Conservation (phyloP, 1,140 invertebrate genomes). For the Drosophila bifasciata region DNA sequence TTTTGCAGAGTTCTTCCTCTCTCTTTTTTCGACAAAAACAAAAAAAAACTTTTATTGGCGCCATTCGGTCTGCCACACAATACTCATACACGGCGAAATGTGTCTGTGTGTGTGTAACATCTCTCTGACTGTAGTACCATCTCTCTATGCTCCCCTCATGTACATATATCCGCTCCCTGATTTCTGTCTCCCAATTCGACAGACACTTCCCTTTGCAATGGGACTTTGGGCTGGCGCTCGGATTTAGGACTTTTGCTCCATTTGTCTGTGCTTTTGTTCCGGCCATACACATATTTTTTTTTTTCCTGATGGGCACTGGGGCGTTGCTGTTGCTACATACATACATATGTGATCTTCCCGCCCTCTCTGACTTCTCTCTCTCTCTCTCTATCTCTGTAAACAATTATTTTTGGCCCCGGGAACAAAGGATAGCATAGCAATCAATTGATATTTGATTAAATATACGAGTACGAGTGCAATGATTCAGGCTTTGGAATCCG, state of each 20-base stretch:
- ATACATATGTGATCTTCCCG: not conserved
- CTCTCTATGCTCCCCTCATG: not conserved
- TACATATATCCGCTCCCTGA: slow-evolving; percentile 6
- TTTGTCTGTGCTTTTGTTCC: slow-evolving; percentile 29
- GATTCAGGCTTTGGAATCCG: slow-evolving; percentile 37
- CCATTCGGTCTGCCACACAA: slow-evolving; percentile 71
- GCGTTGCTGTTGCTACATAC: slow-evolving; percentile 20
- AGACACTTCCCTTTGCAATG: slow-evolving; percentile 29
- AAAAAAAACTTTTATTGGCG: slow-evolving; percentile 76
- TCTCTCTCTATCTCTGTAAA: slow-evolving; percentile 5
- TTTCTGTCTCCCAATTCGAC: slow-evolving; percentile 7
- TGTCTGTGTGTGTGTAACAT: slow-evolving; percentile 8
- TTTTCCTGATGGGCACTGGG: slow-evolving; percentile 31
- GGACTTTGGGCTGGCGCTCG: slow-evolving; percentile 45
- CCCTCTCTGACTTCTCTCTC: not conserved
- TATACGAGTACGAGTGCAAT: slow-evolving; percentile 37
- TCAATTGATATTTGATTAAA: slow-evolving; percentile 74
- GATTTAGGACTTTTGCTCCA: slow-evolving; percentile 34
- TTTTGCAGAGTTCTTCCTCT: slow-evolving; percentile 2
- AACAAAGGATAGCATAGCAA: slow-evolving; percentile 20
- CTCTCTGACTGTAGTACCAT: not conserved
- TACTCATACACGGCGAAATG: slow-evolving; percentile 14
- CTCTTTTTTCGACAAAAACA: slow-evolving; percentile 13
- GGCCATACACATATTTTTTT: slow-evolving; percentile 9
- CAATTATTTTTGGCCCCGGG: slow-evolving; percentile 42